phyloP scores from a whole-genome alignment of 2,888 invertebrate genomes.

The Cabera pusaria region DNA sequence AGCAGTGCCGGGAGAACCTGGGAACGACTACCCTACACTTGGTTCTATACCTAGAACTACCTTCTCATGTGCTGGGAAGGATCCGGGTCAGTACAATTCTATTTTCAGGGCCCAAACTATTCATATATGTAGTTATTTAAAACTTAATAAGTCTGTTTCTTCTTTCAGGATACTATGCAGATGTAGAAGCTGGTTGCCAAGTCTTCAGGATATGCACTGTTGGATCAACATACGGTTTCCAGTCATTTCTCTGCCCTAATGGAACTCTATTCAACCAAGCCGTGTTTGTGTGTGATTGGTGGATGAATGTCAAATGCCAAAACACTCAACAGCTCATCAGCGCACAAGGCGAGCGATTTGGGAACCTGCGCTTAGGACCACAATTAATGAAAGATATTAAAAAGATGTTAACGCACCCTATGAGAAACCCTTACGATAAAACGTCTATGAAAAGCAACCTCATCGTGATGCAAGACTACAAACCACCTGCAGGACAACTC shows the following conservation, averaged over 20 bases:
- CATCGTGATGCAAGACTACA: conserved; percentile 73
- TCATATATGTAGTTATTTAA: too few relatives aligned
- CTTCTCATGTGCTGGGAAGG: conserved; percentile 84
- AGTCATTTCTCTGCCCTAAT: conserved; percentile 86
- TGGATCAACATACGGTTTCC: conserved; percentile 78
- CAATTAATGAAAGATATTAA: conserved; percentile 83
- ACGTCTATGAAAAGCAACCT: conserved; percentile 57
- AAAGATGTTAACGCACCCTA: conserved; percentile 81
- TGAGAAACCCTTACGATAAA: conserved; percentile 68
- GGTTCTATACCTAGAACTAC: conserved; percentile 83
- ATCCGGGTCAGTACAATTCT: conserved; percentile 73
- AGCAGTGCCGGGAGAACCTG: conserved; percentile 87
- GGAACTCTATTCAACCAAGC: conserved; percentile 87
- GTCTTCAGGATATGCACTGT: conserved; percentile 86
- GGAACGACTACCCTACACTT: conserved; percentile 85
- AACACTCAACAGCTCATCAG: conserved; percentile 65
- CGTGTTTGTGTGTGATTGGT: conserved; percentile 87
- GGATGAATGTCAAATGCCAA: conserved; percentile 86
- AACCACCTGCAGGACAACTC: conserved; percentile 65
- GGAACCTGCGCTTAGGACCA: conserved; percentile 73
- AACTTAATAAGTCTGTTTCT: too few relatives aligned
- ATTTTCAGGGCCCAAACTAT: too few relatives aligned
- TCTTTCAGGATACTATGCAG: conserved; percentile 86
- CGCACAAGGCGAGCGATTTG: conserved; percentile 69
- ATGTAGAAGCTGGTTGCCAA: conserved; percentile 85